Evolutionary conservation across 2,888 invertebrate species (phyloP).

Genomic region (Ceraclea dissimilis): DNA sequence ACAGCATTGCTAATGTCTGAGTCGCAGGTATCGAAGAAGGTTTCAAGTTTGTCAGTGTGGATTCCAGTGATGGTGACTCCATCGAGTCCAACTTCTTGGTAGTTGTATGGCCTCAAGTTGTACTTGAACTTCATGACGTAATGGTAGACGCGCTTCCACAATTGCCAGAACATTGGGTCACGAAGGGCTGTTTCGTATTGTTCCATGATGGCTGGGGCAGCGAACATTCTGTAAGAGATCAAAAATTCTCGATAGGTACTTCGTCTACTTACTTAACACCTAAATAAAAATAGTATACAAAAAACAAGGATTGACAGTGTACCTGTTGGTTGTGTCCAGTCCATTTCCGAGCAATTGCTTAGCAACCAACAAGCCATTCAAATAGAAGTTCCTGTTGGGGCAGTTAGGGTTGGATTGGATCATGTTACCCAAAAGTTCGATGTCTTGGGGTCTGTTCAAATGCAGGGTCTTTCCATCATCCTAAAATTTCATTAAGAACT

Average conservation of each 20-base stretch:
- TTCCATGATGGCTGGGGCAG: constrained; percentile 53
- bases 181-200: constrained; percentile 58
- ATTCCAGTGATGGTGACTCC: constrained; percentile 58
- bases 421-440: constrained; percentile 57
- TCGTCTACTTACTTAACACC: no score
- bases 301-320: no score
- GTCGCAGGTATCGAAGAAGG: constrained; percentile 62
- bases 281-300: no score
- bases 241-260: no score
- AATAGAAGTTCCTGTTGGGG: constrained; percentile 52
- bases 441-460: constrained; percentile 49
- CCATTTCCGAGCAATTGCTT: constrained; percentile 39
- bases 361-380: constrained; percentile 47
- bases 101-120: constrained; percentile 54
- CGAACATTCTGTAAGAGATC: constrained; percentile 38
- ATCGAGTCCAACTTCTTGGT: constrained; percentile 53
- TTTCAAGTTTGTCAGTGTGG: constrained; percentile 55
- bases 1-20: constrained; percentile 58
- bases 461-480: constrained; percentile 47
- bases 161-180: constrained; percentile 65
- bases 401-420: constrained; percentile 59
- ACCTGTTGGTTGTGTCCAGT: constrained; percentile 29
- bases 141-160: constrained; percentile 54
- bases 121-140: constrained; percentile 53
- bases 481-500: constrained; percentile 28